Evolutionary conservation across 2,113 vertebrate genomes (phyloP), one percentile per base, ranked within the genome.

Genomic region (Polypterus senegalus): DNA sequence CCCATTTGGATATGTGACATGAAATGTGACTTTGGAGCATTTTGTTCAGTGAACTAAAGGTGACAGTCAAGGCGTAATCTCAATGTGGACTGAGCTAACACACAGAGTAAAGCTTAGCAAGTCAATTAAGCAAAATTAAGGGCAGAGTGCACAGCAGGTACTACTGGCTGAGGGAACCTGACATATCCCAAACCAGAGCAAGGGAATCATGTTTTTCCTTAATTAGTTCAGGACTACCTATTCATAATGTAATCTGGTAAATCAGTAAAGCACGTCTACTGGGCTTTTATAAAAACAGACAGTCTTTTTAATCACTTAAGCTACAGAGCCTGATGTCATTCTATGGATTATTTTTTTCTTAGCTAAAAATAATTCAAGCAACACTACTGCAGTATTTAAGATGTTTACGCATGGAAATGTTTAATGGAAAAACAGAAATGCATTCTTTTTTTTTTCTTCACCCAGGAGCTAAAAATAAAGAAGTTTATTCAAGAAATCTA

Each of bases 341-440:
- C 74, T 75, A 79, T 81, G 81, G 83, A 86, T 88, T 84, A 84
- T 69, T 71, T 66, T 78, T 76, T 81, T 76, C 79, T 80, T 76
- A 67, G 62, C 81, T 86, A 85, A 86, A 86, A 85, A 85, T 86
- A 84, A 83, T 82, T 80, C 78, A 76, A 77, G 80, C 66, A 73
- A 73, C 74, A 71, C 67, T 63, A 71, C 51, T 71, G 68, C 68
- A 46, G 44, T 7, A 66, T 78, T 75, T 48, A 48, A 59, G 59
- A 61, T 51, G 59, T n/a, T 5, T 47, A 47, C 9, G 6, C 47
- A 10, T 45, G 9, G 27, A 49, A 56, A 10, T 4, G 9, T 48
- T 44, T 65, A 8, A 52, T 52, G 51, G 51, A 52, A 52, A 52
- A 52, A 52, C 7, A 51, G 9, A 2, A 27, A 27, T 27, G 27